These are phyloP conservation scores for Trachurus trachurus DNA, from an alignment of 2,797 vertebrate genomes.

Conservation along the genomic window DNA sequence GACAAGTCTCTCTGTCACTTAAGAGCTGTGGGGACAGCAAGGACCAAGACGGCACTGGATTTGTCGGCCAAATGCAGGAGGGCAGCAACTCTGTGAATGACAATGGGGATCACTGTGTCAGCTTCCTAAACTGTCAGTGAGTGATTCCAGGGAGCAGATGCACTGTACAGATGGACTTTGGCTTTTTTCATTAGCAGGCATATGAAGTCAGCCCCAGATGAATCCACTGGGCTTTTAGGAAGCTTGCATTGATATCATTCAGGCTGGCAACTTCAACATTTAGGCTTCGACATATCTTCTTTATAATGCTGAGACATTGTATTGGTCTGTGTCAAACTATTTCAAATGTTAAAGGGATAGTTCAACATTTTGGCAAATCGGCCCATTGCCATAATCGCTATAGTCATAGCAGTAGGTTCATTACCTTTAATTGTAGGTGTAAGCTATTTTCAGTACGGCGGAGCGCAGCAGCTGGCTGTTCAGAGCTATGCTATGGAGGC, in stretches of 20 bases:
- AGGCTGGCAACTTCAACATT: constrained; percentile 43
- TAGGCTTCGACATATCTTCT: constrained; percentile 24
- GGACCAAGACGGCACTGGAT: constrained; percentile 24
- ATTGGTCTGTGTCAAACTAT: constrained; percentile 25
- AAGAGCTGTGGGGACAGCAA: constrained; percentile 28
- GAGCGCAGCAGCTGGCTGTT: too few relatives aligned
- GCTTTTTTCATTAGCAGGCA: constrained; percentile 67
- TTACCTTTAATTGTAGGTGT: too few relatives aligned
- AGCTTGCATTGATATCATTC: constrained; percentile 56
- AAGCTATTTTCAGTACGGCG: too few relatives aligned
- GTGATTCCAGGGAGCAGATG: constrained; percentile 74
- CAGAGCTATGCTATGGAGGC: too few relatives aligned
- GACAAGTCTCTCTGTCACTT: constrained; percentile 38
- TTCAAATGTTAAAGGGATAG: too few relatives aligned
- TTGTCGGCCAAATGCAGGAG: constrained; percentile 49
- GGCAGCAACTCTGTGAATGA: constrained; percentile 51
- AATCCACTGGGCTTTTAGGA: constrained; percentile 56
- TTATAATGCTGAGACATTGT: constrained; percentile 31
- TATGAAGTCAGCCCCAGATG: constrained; percentile 58
- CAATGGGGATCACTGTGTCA: constrained; percentile 48
- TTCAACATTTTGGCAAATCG: too few relatives aligned
- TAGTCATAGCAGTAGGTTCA: too few relatives aligned
- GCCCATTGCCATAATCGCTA: too few relatives aligned
- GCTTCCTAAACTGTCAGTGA: constrained; percentile 50
- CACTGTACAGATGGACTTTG: constrained; percentile 73